Evolutionary conservation across 2,888 invertebrate species (phyloP).

Genomic region (Bellardia pandia): DNA sequence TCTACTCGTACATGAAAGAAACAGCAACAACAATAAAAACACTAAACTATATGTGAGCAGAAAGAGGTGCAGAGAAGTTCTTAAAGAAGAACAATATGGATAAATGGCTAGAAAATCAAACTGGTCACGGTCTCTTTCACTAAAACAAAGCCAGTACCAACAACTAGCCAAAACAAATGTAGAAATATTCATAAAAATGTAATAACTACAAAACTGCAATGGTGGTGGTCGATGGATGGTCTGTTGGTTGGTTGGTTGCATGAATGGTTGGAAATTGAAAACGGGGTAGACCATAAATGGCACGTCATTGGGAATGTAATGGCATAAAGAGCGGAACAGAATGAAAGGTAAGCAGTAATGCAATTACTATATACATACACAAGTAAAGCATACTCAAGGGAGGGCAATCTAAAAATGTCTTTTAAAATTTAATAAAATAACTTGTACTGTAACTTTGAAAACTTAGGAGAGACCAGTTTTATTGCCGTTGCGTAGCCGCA

Average conservation of each 20-base stretch:
- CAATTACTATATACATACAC: constrained; percentile 43
- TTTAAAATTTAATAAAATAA: not conserved
- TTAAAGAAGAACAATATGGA: constrained; percentile 53
- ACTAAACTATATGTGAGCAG: constrained; percentile 10
- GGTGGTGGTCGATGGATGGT: constrained; percentile 53
- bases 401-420: not conserved
- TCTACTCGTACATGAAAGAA: constrained; percentile 10
- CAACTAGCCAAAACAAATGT: constrained; percentile 47
- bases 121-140: constrained; percentile 72
- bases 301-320: constrained; percentile 53
- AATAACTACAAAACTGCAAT: constrained; percentile 49
- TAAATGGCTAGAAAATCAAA: constrained; percentile 64
- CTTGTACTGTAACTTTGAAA: too few species aligned
- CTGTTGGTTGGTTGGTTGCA: constrained; percentile 21
- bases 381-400: not conserved
- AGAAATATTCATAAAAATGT: constrained; percentile 46
- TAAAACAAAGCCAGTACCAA: constrained; percentile 61
- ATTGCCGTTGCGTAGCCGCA: too few species aligned
- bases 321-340: constrained; percentile 48
- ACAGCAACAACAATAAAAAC: not conserved
- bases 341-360: constrained; percentile 57
- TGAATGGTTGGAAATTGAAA: constrained; percentile 25
- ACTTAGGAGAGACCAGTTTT: too few species aligned
- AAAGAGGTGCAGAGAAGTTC: constrained; percentile 33
- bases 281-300: constrained; percentile 39